Conservation (phyloP, 2,888 invertebrate genomes). For the Colletes collaris region DNA sequence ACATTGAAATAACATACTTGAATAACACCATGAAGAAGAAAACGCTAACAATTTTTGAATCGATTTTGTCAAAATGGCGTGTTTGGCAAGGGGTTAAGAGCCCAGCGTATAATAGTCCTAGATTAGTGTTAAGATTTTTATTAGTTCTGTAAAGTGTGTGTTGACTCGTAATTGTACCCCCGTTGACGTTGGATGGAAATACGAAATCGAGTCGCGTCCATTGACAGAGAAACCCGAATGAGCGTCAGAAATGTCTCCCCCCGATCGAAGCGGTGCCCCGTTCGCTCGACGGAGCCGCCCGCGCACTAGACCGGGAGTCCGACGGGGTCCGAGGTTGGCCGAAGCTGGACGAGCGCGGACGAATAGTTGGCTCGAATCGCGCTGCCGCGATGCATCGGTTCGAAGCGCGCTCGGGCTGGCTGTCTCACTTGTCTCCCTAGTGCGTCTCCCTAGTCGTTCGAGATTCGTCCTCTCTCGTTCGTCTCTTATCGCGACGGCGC, state of each 20-base stretch:
- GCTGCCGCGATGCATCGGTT: constrained; percentile 72
- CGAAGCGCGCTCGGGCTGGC: constrained; percentile 65
- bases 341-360: constrained; percentile 62
- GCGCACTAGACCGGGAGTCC: constrained; percentile 53
- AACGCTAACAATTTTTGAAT: too few relatives aligned
- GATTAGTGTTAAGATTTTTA: too few relatives aligned
- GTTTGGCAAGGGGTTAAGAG: too few relatives aligned
- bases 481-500: constrained; percentile 45
- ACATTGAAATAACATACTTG: too few relatives aligned
- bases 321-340: constrained; percentile 58
- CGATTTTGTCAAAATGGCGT: too few relatives aligned
- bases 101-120: too few relatives aligned
- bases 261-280: constrained; percentile 8
- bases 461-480: constrained; percentile 52
- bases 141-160: too few relatives aligned
- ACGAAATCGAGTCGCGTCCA: constrained; percentile 2
- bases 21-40: too few relatives aligned
- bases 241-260: constrained; percentile 14
- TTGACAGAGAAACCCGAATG: constrained; percentile 30
- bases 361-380: constrained; percentile 73
- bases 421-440: constrained; percentile 58
- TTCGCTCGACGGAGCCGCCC: constrained; percentile 50
- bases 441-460: constrained; percentile 46
- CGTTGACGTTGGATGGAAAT: not conserved
- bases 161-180: too few relatives aligned